These are phyloP conservation scores for Sus scrofa DNA, from an alignment of 2,113 vertebrate species.

Conservation along the genomic window DNA sequence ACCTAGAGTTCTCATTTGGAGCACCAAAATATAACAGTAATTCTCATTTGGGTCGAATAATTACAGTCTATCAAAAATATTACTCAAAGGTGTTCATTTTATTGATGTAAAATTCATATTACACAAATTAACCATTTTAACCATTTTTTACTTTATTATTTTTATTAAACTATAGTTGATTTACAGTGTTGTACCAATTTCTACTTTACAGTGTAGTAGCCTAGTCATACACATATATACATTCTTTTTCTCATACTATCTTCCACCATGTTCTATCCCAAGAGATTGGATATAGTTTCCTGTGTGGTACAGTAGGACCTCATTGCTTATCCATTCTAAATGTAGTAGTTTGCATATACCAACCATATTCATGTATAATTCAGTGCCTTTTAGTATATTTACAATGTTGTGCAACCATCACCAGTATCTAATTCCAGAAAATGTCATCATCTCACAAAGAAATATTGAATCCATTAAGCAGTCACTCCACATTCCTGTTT, in stretches of 20 bases:
- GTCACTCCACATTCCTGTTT: background rate
- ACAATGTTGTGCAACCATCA: background rate
- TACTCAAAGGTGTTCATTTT: background rate
- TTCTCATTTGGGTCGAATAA: background rate
- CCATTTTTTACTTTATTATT: background rate
- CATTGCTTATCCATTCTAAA: too few relatives aligned
- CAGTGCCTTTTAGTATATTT: background rate
- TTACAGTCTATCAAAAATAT: background rate
- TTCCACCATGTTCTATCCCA: too few relatives aligned
- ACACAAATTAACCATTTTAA: constrained; percentile 1
- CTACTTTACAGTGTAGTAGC: too few relatives aligned
- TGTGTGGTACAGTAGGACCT: too few relatives aligned
- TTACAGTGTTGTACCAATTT: too few relatives aligned
- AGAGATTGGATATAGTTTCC: too few relatives aligned
- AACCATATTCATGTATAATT: background rate
- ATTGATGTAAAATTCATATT: background rate
- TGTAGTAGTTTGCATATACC: too few relatives aligned
- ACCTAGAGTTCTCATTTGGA: background rate
- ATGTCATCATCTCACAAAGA: background rate
- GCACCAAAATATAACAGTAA: background rate
- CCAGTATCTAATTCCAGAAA: background rate
- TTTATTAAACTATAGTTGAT: too few relatives aligned
- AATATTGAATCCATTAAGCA: background rate
- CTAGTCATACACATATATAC: too few relatives aligned
- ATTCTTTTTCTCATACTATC: too few relatives aligned